Percentiles rank a stretch among this genome's conserved stretches.
Conservation (phyloP, 2,888 invertebrate species). For the Seira sanloemensis region DNA sequence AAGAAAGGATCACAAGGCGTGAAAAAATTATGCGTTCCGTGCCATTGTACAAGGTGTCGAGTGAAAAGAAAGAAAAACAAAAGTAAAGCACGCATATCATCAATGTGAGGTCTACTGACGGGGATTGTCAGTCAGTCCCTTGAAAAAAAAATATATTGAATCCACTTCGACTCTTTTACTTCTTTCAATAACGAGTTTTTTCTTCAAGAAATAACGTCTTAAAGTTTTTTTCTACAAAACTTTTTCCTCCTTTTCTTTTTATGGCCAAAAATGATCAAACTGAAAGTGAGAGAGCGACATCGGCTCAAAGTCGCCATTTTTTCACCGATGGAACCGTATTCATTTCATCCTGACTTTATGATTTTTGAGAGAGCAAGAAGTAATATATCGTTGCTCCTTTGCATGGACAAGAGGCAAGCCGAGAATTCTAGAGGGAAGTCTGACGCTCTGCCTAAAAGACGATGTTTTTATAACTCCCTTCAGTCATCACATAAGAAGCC, state of each 20-base stretch:
- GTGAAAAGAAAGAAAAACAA: slow-evolving; percentile 16
- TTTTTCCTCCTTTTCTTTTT: neutral
- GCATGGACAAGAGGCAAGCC: neutral
- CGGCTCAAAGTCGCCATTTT: slow-evolving; percentile 16
- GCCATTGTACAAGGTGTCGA: slow-evolving; percentile 10
- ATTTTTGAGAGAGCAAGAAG: neutral
- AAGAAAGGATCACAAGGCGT: neutral
- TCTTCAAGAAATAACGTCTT: neutral
- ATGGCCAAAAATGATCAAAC: slow-evolving; percentile 2
- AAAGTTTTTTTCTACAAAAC: slow-evolving; percentile 1
- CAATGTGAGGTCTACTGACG: neutral
- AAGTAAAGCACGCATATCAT: slow-evolving; percentile 13
- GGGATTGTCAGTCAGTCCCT: slow-evolving; percentile 5
- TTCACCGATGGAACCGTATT: neutral
- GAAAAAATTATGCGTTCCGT: slow-evolving; percentile 12
- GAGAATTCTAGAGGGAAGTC: slow-evolving; percentile 5
- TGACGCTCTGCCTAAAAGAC: slow-evolving; percentile 38
- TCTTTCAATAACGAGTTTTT: slow-evolving; percentile 2
- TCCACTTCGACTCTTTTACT: neutral
- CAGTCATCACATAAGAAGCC: slow-evolving; percentile 26
- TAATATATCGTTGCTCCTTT: too few species aligned
- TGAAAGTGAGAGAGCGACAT: slow-evolving; percentile 14
- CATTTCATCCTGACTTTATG: neutral
- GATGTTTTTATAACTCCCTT: slow-evolving; percentile 23
- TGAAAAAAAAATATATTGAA: slow-evolving; percentile 1